These are phyloP conservation scores for Amyelois transitella DNA, from an alignment of 1,140 invertebrate species.

Conservation along the genomic window DNA sequence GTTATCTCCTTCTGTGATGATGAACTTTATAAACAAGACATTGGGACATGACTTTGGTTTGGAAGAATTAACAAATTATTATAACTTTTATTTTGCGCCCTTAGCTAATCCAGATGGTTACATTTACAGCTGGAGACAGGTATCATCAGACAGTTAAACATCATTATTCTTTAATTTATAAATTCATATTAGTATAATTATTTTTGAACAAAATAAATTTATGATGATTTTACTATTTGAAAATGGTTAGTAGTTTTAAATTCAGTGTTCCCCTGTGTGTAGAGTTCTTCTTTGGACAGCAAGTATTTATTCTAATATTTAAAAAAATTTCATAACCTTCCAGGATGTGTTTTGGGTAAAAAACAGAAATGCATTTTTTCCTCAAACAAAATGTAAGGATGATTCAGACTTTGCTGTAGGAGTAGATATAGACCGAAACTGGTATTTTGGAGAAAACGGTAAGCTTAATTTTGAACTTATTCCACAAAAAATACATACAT, in stretches of 20 bases:
- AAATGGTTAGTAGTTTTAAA: too few species aligned
- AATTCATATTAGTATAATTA: too few species aligned
- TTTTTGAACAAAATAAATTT: too few species aligned
- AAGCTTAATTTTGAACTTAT: neutral
- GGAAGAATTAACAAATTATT: conserved; percentile 24
- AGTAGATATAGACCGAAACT: conserved; percentile 55
- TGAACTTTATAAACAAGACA: conserved; percentile 35
- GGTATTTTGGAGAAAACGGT: conserved; percentile 25
- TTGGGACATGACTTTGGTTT: conserved; percentile 20
- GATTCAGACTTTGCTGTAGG: conserved; percentile 25
- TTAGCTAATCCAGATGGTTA: conserved; percentile 60
- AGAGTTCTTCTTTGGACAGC: too few species aligned
- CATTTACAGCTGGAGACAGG: conserved; percentile 32
- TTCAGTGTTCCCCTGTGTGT: too few species aligned
- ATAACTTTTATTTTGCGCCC: conserved; percentile 51
- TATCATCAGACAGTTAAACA: too few species aligned
- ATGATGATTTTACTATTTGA: too few species aligned
- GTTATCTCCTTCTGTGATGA: conserved; percentile 44
- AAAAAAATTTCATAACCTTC: conserved; percentile 12
- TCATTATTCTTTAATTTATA: too few species aligned
- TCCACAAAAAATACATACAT: too few species aligned
- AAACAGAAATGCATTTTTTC: conserved; percentile 42
- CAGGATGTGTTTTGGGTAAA: conserved; percentile 51
- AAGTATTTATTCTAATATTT: too few species aligned
- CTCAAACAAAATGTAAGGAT: conserved; percentile 24